Conservation (phyloP, 2,888 invertebrate species). For the Coecobrya sp. region DNA sequence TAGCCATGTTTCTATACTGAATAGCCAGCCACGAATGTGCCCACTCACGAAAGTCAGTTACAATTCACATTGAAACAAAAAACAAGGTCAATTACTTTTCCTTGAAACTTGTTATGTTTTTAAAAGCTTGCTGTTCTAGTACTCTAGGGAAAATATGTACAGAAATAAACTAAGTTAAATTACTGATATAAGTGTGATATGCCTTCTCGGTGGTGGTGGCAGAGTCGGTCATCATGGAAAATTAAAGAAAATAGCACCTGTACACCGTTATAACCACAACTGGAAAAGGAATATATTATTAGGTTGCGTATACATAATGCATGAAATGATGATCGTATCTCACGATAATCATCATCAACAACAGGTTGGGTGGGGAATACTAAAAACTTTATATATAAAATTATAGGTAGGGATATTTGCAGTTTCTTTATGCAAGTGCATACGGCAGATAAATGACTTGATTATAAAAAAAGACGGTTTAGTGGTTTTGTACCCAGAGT, state of each 20-base stretch:
- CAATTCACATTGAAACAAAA: neutral
- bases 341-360: neutral
- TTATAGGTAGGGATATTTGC: neutral
- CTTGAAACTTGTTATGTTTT: neutral
- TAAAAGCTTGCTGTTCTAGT: no score
- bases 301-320: neutral
- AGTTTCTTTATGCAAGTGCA: neutral
- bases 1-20: no score
- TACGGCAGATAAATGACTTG: no score
- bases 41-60: no score
- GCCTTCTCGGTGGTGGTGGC: no score
- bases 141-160: neutral
- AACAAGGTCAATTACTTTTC: slow-evolving; percentile 22
- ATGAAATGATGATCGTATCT: neutral
- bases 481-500: no score
- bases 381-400: neutral
- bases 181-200: no score
- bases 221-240: no score
- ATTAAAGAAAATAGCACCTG: neutral
- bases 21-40: no score
- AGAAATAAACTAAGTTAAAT: no score
- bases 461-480: no score
- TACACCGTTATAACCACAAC: neutral
- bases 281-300: neutral
- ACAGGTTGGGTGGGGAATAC: neutral